Evolutionary conservation across 2,113 vertebrate species (phyloP).

Genomic region (Peucedramus taeniatus): DNA sequence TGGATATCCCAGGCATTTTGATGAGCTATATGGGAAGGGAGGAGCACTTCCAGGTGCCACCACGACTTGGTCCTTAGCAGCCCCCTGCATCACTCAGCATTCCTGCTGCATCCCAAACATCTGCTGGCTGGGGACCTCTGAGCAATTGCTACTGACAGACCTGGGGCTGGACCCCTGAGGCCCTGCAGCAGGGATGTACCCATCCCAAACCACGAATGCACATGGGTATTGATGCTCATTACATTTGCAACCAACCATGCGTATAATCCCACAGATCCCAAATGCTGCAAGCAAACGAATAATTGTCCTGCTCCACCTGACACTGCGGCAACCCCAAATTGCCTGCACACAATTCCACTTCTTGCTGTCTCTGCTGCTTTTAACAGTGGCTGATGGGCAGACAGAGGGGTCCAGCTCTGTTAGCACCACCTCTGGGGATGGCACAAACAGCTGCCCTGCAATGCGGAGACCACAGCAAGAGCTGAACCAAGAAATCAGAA

Average conservation of each 20-base stretch:
- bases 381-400: background rate
- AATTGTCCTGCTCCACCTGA: background rate
- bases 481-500: background rate
- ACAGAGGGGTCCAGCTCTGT: background rate
- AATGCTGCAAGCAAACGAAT: background rate
- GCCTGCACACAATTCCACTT: background rate
- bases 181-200: background rate
- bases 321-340: background rate
- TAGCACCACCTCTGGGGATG: background rate
- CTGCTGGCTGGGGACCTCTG: background rate
- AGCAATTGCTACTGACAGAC: background rate
- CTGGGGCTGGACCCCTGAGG: background rate
- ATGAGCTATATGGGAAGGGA: background rate
- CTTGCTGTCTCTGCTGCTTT: background rate
- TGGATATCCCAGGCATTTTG: background rate
- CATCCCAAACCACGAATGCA: background rate
- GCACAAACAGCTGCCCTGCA: fast-evolving
- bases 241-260: background rate
- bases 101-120: background rate
- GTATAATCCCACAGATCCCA: slow-evolving; percentile 3
- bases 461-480: background rate
- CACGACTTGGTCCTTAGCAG: background rate
- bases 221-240: background rate
- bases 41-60: background rate
- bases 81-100: background rate